Percentiles rank a stretch among this genome's conserved stretches.
These are phyloP conservation scores for Cataglyphis albicans DNA, from an alignment of 2,888 invertebrate species.

Conservation along the genomic window DNA sequence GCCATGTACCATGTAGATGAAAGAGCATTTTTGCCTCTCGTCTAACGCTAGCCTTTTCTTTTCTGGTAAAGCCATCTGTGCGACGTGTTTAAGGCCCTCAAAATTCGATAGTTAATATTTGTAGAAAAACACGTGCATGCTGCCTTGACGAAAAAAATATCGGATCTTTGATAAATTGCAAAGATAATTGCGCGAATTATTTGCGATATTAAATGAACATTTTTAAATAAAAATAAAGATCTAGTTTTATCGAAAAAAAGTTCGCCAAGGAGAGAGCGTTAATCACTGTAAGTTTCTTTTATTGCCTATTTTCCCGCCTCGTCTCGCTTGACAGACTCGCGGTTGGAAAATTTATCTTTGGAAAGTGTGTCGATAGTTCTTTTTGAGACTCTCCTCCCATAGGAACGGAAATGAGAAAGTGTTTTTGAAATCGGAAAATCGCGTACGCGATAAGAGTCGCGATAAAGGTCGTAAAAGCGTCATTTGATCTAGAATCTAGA, in stretches of 20 bases:
- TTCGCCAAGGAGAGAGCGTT: conserved; percentile 33
- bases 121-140: background rate
- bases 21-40: background rate
- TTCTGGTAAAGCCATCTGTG: background rate
- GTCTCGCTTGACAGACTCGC: conserved; percentile 30
- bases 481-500: conserved; percentile 26
- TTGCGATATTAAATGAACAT: background rate
- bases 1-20: conserved; percentile 38
- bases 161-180: background rate
- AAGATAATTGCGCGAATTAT: background rate
- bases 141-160: background rate
- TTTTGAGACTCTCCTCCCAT: conserved; percentile 21
- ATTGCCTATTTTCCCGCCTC: conserved; percentile 23
- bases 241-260: conserved; percentile 1
- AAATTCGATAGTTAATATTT: background rate
- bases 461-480: background rate
- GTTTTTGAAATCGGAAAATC: conserved; percentile 31
- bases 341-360: conserved; percentile 56
- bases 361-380: conserved; percentile 52
- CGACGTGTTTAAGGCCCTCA: background rate
- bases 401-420: conserved; percentile 37
- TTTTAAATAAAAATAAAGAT: background rate
- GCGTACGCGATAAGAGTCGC: background rate
- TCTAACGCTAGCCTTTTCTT: background rate
- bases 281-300: conserved; percentile 23